Percentiles rank a stretch among this genome's conserved stretches.
Conservation (phyloP, 1,140 invertebrate species). For the Stegodyphus dumicola region DNA sequence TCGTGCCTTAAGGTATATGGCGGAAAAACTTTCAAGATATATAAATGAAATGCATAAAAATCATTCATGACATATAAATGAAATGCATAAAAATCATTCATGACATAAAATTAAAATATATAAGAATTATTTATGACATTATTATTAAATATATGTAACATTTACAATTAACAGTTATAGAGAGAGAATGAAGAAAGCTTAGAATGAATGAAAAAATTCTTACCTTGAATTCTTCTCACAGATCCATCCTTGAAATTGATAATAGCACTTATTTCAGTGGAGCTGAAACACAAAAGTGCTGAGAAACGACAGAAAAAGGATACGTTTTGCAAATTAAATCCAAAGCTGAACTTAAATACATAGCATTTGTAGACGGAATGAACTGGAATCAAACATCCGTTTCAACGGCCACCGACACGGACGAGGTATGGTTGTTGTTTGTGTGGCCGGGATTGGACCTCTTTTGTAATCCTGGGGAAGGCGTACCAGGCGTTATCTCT, state of each 20-base stretch:
- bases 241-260: not conserved
- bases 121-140: no score
- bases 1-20: no score
- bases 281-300: not conserved
- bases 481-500: not conserved
- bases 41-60: no score
- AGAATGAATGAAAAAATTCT: no score
- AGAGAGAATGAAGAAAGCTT: no score
- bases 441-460: conserved; percentile 47
- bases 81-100: no score
- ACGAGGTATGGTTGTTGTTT: conserved; percentile 52
- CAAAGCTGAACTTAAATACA: conserved; percentile 37
- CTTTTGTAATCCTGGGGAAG: conserved; percentile 27
- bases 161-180: no score
- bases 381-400: conserved; percentile 39
- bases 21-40: no score
- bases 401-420: conserved; percentile 54
- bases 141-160: no score
- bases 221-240: no score
- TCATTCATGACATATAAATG: no score
- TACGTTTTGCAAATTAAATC: conserved; percentile 45
- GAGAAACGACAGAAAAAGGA: conserved; percentile 19
- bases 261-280: not conserved
- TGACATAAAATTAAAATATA: no score
- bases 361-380: conserved; percentile 23